A percentile compares a stretch with the other conserved stretches of the same genome.
Evolutionary conservation across 2,797 vertebrate species (phyloP).

Genomic region (Acropternis orthonyx): DNA sequence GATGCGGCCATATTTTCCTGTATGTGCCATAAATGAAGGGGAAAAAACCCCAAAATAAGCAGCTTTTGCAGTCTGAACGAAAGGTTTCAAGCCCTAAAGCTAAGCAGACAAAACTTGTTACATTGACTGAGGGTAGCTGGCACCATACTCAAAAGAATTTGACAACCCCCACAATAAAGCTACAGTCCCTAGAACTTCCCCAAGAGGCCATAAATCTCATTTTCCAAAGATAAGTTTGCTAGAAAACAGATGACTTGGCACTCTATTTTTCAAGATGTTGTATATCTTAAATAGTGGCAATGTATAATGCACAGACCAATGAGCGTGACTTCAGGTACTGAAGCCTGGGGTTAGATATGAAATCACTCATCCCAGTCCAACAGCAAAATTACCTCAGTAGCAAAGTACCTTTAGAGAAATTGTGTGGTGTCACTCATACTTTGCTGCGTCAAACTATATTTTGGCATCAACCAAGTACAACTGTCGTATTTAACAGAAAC

Average conservation of each 20-base stretch:
- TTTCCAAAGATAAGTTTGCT: neutral
- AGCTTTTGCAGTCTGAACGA: neutral
- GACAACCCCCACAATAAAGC: neutral
- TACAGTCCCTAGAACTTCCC: neutral
- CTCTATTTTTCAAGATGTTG: rapidly evolving
- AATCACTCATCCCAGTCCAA: neutral
- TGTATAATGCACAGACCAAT: neutral
- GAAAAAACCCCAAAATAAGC: neutral
- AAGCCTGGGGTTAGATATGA: neutral
- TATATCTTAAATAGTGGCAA: neutral
- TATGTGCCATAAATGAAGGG: neutral
- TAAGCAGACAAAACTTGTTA: neutral
- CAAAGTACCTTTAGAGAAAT: neutral
- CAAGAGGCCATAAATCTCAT: neutral
- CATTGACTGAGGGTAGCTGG: neutral
- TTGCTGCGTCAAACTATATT: neutral
- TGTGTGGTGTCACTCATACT: neutral
- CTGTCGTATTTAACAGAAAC: neutral
- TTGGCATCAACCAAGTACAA: neutral
- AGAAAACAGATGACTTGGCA: neutral
- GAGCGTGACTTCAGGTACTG: neutral
- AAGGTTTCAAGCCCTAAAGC: neutral
- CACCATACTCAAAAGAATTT: neutral
- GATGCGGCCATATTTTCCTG: neutral
- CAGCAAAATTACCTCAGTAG: neutral